These are phyloP conservation scores for Drosophila cardini DNA, from an alignment of 1,140 invertebrate species.

Conservation along the genomic window DNA sequence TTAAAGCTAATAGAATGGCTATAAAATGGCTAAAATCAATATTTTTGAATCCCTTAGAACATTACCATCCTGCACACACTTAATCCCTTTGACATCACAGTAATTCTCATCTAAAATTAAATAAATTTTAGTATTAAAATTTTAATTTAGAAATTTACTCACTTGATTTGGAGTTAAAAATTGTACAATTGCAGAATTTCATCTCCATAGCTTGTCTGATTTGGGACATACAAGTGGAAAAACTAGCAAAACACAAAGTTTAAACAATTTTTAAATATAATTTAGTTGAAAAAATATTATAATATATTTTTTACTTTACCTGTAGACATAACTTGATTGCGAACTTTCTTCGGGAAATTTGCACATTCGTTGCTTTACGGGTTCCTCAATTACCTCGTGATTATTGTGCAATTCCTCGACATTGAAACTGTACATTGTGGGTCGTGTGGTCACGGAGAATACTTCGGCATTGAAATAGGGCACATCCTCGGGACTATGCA, in stretches of 20 bases:
- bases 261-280: no score
- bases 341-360: slow-evolving; percentile 59
- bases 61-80: slow-evolving; percentile 52
- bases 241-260: slow-evolving; percentile 38
- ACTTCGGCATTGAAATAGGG: slow-evolving; percentile 65
- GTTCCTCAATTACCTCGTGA: slow-evolving; percentile 52
- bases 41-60: background rate
- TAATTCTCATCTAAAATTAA: slow-evolving; percentile 28
- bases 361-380: slow-evolving; percentile 58
- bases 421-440: slow-evolving; percentile 54
- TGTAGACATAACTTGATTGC: slow-evolving; percentile 37
- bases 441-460: slow-evolving; percentile 27
- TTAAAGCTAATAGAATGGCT: background rate
- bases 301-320: slow-evolving; percentile 23
- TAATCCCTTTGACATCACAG: slow-evolving; percentile 47
- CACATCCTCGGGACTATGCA: slow-evolving; percentile 66
- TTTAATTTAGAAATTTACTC: background rate
- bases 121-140: background rate
- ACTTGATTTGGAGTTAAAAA: slow-evolving; percentile 24
- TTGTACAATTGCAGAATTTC: slow-evolving; percentile 56
- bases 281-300: background rate
- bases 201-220: slow-evolving; percentile 60
- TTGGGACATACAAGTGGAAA: slow-evolving; percentile 69
- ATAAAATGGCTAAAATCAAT: background rate
- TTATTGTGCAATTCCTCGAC: slow-evolving; percentile 61